These are phyloP conservation scores for Serranus cabrilla DNA, from an alignment of 2,797 vertebrate genomes.

Conservation along the genomic window DNA sequence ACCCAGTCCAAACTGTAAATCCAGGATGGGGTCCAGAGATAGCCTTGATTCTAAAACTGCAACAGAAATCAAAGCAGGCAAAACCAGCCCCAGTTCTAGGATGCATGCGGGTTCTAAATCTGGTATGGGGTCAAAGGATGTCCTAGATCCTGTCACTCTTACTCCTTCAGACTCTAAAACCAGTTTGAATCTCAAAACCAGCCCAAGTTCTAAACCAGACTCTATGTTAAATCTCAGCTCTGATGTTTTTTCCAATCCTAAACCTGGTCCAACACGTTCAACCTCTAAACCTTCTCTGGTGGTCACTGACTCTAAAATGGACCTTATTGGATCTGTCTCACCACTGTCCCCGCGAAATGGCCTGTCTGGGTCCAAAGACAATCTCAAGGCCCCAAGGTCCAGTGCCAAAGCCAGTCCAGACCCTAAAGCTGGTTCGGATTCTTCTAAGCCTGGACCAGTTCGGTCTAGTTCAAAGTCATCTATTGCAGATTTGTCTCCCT, in stretches of 20 bases:
- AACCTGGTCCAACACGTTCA: not conserved
- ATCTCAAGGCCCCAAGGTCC: not conserved
- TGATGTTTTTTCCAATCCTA: constrained; percentile 6
- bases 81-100: constrained; percentile 3
- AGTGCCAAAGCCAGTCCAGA: constrained; percentile 11
- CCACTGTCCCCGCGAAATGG: constrained; percentile 9
- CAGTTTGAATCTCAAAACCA: constrained; percentile 4
- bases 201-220: not conserved
- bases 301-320: constrained; percentile 10
- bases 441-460: constrained; percentile 13
- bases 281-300: constrained; percentile 17
- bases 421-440: constrained; percentile 13
- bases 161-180: constrained; percentile 5
- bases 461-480: constrained; percentile 24
- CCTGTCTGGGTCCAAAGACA: constrained; percentile 19
- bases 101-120: not conserved
- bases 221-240: constrained; percentile 1
- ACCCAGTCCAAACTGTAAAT: constrained; percentile 24
- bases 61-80: constrained; percentile 22
- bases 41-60: constrained; percentile 22
- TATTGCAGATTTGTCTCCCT: constrained; percentile 30
- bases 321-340: not conserved
- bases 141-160: not conserved
- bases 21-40: constrained; percentile 25
- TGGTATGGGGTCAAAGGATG: not conserved